A percentile compares a stretch with the other conserved stretches of the same genome.
phyloP scores from a whole-genome alignment of 2,888 invertebrate species.

The Ectemnius continuus region DNA sequence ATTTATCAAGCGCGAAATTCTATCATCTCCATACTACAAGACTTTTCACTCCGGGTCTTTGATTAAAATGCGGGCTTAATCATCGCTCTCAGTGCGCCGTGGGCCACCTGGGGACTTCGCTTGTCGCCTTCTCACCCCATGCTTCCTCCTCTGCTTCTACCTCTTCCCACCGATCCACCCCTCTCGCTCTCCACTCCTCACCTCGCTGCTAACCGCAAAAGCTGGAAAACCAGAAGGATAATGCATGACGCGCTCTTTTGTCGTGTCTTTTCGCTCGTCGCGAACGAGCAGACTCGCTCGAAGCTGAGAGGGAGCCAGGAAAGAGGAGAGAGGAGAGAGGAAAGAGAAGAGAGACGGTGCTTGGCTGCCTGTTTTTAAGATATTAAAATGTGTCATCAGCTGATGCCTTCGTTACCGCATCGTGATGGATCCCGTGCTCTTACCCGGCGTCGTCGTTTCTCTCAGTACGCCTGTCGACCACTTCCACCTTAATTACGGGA shows the following conservation, averaged over 20 bases:
- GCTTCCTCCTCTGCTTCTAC: slow-evolving; percentile 33
- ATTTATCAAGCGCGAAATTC: slow-evolving; percentile 76
- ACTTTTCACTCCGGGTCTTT: slow-evolving; percentile 76
- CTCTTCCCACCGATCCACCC: slow-evolving; percentile 51
- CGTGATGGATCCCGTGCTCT: slow-evolving; percentile 63
- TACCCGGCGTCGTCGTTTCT: background rate
- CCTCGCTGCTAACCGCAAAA: slow-evolving; percentile 51
- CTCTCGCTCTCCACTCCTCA: slow-evolving; percentile 18
- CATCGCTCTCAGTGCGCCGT: slow-evolving; percentile 66
- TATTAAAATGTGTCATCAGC: slow-evolving; percentile 77
- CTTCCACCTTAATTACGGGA: slow-evolving; percentile 60
- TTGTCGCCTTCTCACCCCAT: slow-evolving; percentile 52
- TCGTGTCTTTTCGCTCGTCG: slow-evolving; percentile 41
- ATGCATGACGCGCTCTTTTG: slow-evolving; percentile 72
- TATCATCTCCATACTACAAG: slow-evolving; percentile 74
- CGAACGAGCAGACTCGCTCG: slow-evolving; percentile 39
- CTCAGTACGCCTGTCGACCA: slow-evolving; percentile 16
- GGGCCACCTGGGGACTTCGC: slow-evolving; percentile 73
- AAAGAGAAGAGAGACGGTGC: slow-evolving; percentile 30
- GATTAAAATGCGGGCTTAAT: slow-evolving; percentile 78
- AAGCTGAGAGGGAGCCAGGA: slow-evolving; percentile 39
- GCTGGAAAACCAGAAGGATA: slow-evolving; percentile 70
- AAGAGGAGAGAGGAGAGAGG: too few relatives aligned
- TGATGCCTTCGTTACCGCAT: slow-evolving; percentile 73
- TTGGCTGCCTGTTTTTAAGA: slow-evolving; percentile 71